Evolutionary conservation across 2,797 vertebrate genomes (phyloP), one percentile per base, ranked within the genome.

Genomic region (Mus minutoides): DNA sequence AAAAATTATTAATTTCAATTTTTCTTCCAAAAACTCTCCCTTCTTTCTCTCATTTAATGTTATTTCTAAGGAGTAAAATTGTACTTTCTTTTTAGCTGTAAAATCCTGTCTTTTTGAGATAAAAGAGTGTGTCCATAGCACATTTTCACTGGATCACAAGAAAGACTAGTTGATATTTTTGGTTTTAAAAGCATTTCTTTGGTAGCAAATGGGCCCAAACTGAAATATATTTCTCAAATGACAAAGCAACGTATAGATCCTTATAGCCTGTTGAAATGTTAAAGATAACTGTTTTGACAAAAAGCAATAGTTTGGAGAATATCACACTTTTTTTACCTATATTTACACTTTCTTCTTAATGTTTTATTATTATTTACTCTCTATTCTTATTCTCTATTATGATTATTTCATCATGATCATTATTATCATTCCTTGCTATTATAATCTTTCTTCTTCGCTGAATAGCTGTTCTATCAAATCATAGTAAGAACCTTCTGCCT

Each of bases 101-200:
- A 64, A 64, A 22, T 79, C 75, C 86, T 40, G 5, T 80, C 34
- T 92, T 90, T 90, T 40, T 52, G 21, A 9, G 2, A 83, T 62
- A 58, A 82, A 94, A 64, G 26, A 71, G 69, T 67, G 3, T 78
- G 49, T 4, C 8, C 3, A 73, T 49, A 24, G 2, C 29, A 75
- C 46, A 93, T 88, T 94, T 96, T 94, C 73, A 73, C 40, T 60
- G 16, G 22, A 92, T 92, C 71, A 60, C 92, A 85, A 71, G 91
- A 95, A 95, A 96, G 64, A 95, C 22, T 85, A 40, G 40, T 71
- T 96, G 92, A 73, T 43, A 82, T 82, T 97, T 91, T 77, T 94
- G 43, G n/a, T 82, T 94, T 94, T 24, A 91, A 34, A 95, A 92
- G 19, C 13, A 92, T 49, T 49, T 49, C 43, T 92, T 91, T 97